Conservation (phyloP, 2,888 invertebrate species). For the Dryobota labecula region DNA sequence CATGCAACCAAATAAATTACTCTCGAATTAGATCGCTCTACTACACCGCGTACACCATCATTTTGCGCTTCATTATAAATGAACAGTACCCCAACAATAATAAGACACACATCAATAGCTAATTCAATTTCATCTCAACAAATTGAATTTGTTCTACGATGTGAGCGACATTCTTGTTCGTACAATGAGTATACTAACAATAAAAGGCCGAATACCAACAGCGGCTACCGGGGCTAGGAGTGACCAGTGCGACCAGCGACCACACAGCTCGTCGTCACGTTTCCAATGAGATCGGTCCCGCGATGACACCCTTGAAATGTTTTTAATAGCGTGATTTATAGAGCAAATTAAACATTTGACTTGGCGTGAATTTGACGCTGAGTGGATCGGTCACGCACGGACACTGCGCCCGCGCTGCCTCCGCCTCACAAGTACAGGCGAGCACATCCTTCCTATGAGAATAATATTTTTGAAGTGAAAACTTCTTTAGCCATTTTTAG, state of each 20-base stretch:
- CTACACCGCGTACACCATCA: conserved; percentile 36
- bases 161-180: conserved; percentile 71
- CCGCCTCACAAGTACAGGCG: conserved; percentile 57
- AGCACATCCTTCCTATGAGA: conserved; percentile 28
- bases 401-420: conserved; percentile 72
- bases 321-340: conserved; percentile 90
- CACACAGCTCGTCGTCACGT: conserved; percentile 88
- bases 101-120: conserved; percentile 68
- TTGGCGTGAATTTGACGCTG: conserved; percentile 89
- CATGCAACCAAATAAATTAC: conserved; percentile 51
- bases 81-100: conserved; percentile 61
- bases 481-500: no score
- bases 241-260: conserved; percentile 60
- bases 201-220: conserved; percentile 77
- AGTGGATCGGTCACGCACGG: conserved; percentile 90
- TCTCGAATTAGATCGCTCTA: conserved; percentile 43
- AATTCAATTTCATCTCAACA: conserved; percentile 75
- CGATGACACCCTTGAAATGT: conserved; percentile 90
- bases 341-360: conserved; percentile 91
- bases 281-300: conserved; percentile 87
- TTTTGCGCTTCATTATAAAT: conserved; percentile 67
- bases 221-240: conserved; percentile 53
- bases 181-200: conserved; percentile 81
- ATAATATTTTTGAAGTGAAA: no score
- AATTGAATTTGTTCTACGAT: conserved; percentile 82